Conservation (phyloP, 2,888 invertebrate species). For the Drosophila subsilvestris region DNA sequence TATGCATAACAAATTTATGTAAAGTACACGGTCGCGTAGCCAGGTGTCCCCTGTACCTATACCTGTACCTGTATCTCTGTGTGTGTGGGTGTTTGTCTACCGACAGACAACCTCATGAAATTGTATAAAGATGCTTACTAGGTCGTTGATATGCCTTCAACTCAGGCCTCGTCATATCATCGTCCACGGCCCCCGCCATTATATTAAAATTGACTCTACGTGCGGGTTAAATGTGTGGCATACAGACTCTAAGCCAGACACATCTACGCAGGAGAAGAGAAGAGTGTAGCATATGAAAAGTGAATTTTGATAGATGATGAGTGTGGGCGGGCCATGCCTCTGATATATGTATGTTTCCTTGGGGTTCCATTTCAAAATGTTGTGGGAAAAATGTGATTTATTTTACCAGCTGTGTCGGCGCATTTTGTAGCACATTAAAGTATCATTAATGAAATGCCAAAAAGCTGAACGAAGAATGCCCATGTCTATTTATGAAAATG, state of each 20-base stretch:
- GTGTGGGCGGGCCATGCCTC: constrained; percentile 3
- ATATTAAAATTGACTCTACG: constrained; percentile 75
- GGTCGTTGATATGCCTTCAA: constrained; percentile 70
- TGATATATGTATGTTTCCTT: constrained; percentile 39
- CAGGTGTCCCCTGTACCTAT: constrained; percentile 56
- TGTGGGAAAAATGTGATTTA: constrained; percentile 56
- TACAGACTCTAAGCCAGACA: constrained; percentile 28
- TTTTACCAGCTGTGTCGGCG: constrained; percentile 43
- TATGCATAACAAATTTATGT: constrained; percentile 79
- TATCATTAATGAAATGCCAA: constrained; percentile 50
- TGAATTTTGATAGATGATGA: constrained; percentile 72
- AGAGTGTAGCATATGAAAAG: constrained; percentile 46
- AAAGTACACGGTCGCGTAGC: constrained; percentile 67
- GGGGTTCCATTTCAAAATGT: constrained; percentile 44
- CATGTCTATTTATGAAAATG: constrained; percentile 15
- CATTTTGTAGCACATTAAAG: constrained; percentile 44
- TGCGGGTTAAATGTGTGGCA: constrained; percentile 71
- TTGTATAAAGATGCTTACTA: constrained; percentile 75
- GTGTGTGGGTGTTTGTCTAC: constrained; percentile 29
- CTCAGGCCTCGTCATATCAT: constrained; percentile 45
- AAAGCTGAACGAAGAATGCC: constrained; percentile 17
- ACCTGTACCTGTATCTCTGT: constrained; percentile 7
- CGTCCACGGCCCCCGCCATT: constrained; percentile 48
- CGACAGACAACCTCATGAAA: constrained; percentile 75
- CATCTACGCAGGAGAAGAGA: constrained; percentile 8